A percentile compares a stretch with the other conserved stretches of the same genome.
Conservation (phyloP, 2,113 vertebrate genomes). For the Accipiter cooperii region DNA sequence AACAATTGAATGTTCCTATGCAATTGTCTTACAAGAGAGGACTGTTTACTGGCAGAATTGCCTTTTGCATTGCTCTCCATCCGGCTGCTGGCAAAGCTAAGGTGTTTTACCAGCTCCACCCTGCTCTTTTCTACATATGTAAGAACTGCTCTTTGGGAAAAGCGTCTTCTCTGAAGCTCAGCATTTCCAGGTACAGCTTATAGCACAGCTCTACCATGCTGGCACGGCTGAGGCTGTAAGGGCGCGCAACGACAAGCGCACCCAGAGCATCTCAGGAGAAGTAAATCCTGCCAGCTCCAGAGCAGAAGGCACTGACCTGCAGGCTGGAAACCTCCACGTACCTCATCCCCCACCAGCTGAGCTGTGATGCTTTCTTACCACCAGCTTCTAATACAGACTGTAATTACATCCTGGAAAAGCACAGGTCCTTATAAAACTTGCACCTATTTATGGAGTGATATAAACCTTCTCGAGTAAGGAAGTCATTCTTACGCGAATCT, state of each 20-base stretch:
- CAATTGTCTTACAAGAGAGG: neutral
- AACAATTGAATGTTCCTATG: neutral
- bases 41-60: neutral
- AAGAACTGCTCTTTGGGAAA: neutral
- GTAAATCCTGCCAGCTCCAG: neutral
- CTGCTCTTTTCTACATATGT: neutral
- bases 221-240: neutral
- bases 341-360: neutral
- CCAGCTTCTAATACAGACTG: neutral
- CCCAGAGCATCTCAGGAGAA: neutral
- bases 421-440: neutral
- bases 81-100: neutral
- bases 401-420: neutral
- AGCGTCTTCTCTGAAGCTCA: neutral
- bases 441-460: neutral
- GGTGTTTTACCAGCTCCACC: neutral
- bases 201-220: neutral
- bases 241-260: neutral
- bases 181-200: neutral
- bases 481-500: neutral
- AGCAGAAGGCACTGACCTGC: neutral
- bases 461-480: neutral
- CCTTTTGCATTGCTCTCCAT: neutral
- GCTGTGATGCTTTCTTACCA: neutral
- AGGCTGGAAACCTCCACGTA: rapidly evolving